Conservation (phyloP, 2,888 invertebrate species). For the Leucoma salicis region DNA sequence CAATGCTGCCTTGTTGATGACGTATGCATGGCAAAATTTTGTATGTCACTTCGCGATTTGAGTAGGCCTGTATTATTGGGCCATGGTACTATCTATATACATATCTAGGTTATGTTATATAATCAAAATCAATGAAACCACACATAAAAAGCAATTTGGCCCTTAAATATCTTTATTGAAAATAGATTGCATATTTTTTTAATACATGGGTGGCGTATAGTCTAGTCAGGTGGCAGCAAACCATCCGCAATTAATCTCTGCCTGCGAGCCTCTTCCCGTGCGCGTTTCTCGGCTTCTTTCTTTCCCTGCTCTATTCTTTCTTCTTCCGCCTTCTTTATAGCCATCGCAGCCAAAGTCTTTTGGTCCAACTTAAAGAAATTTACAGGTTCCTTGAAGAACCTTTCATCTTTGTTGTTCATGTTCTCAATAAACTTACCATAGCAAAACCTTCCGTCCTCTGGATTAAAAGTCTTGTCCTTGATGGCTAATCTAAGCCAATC, state of each 20-base stretch:
- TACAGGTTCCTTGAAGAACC: constrained; percentile 62
- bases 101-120: too few species aligned
- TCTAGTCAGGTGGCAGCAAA: constrained; percentile 41
- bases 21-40: too few species aligned
- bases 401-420: constrained; percentile 65
- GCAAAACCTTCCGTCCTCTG: constrained; percentile 50
- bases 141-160: too few species aligned
- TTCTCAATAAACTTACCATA: constrained; percentile 69
- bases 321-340: constrained; percentile 61
- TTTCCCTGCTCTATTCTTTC: constrained; percentile 58
- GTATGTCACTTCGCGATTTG: too few species aligned
- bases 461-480: constrained; percentile 61
- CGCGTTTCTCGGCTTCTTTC: constrained; percentile 57
- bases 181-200: not conserved
- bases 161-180: not conserved
- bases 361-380: constrained; percentile 75
- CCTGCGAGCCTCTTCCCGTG: constrained; percentile 61
- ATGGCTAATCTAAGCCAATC: constrained; percentile 59
- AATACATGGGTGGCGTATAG: not conserved
- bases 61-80: too few species aligned
- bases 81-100: too few species aligned
- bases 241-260: constrained; percentile 66
- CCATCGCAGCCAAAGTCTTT: constrained; percentile 69
- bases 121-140: too few species aligned
- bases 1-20: too few species aligned